A percentile compares a stretch with the other conserved stretches of the same genome.
Evolutionary conservation across 2,888 invertebrate genomes (phyloP).

Genomic region (Caenorhabditis afra): DNA sequence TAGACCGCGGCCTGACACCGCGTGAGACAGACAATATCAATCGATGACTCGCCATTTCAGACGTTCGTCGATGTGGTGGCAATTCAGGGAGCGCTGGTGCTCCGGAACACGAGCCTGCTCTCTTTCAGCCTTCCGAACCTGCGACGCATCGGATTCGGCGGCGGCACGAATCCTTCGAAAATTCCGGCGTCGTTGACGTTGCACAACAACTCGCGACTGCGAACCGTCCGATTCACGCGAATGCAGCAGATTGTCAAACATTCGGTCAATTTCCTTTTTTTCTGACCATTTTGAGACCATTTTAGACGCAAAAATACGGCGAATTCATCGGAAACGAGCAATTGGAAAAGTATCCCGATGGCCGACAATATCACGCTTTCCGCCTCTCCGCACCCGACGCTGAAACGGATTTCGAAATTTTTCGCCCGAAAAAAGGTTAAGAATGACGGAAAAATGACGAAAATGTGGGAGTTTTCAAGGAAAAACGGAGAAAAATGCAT

Average conservation of each 20-base stretch:
- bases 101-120: conserved; percentile 29
- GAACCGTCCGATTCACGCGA: conserved; percentile 4
- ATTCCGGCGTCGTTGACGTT: conserved; percentile 1
- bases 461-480: too few species aligned
- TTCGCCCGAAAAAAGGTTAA: conserved; percentile 8
- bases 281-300: background rate
- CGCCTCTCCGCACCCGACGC: background rate
- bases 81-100: conserved; percentile 34
- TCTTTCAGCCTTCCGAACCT: conserved; percentile 34
- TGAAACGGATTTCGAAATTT: conserved; percentile 4
- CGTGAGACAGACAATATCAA: too few species aligned
- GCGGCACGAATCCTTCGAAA: background rate
- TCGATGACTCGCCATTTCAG: background rate
- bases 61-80: conserved; percentile 7
- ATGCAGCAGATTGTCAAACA: conserved; percentile 18
- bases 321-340: background rate
- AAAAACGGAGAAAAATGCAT: too few species aligned
- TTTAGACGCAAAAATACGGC: conserved; percentile 29
- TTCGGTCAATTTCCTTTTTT: too few species aligned
- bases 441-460: too few species aligned
- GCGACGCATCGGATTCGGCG: conserved; percentile 7
- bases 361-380: conserved; percentile 19
- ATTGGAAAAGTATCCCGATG: background rate
- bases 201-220: conserved; percentile 21
- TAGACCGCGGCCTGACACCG: too few species aligned